phyloP scores from a whole-genome alignment of 1,140 invertebrate genomes.

The Watersipora subatra region DNA sequence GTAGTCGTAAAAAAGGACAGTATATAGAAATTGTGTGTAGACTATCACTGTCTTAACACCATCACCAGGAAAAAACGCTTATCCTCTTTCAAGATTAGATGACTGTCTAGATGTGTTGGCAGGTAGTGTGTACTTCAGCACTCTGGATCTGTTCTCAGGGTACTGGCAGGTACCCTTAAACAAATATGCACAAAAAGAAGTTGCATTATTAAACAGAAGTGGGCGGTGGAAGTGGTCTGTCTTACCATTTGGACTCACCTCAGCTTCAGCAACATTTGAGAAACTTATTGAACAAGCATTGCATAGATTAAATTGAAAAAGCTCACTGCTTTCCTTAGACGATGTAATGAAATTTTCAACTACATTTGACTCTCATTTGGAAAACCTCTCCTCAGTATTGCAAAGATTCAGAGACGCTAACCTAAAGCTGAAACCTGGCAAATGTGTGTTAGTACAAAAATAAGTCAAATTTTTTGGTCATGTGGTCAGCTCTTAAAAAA shows the following conservation, averaged over 20 bases:
- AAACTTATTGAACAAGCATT: constrained; percentile 13
- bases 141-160: too few relatives aligned
- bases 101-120: not conserved
- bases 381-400: not conserved
- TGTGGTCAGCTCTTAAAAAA: not conserved
- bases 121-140: not conserved
- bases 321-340: constrained; percentile 5
- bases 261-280: constrained; percentile 12
- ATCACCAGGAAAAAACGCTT: constrained; percentile 1
- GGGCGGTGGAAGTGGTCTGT: constrained; percentile 1
- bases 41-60: constrained; percentile 7
- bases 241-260: constrained; percentile 16
- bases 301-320: constrained; percentile 3
- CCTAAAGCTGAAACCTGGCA: constrained; percentile 19
- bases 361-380: constrained; percentile 13
- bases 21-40: constrained; percentile 12
- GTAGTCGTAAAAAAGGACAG: constrained; percentile 41
- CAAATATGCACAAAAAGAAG: not conserved
- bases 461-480: constrained; percentile 4
- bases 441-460: not conserved
- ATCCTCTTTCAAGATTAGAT: constrained; percentile 2
- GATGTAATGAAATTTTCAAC: constrained; percentile 10
- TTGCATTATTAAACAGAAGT: constrained; percentile 4
- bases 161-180: not conserved
- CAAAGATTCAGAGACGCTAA: constrained; percentile 10